Base-by-base conservation (phyloP, 1,140 invertebrate species). In the Chironomus striatipennis region DNA sequence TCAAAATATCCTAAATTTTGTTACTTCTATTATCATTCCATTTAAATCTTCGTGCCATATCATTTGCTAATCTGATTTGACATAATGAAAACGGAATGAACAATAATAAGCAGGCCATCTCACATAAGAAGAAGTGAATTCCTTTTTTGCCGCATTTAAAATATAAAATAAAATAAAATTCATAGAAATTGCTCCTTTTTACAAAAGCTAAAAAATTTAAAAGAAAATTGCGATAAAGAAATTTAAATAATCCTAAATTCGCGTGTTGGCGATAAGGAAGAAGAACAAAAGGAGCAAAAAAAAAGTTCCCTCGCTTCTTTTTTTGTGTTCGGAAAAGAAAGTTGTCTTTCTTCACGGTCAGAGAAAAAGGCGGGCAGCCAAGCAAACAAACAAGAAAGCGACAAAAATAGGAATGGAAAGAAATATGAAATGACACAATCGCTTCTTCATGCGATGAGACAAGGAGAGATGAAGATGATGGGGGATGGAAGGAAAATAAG, bases 211-310 rank as follows among this genome's bases (percentile, higher is more conserved):
- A 47, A 47, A 47, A 47, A 47, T 8, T 12, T 12, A 12, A n/a
- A 57, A 15, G 8, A 4, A 57, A 57, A 57, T 34, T 57, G 47
- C 47, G 47, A 57, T 57, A 57, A 57, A 57, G 47, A 7, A 57
- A 57, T 57, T 57, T 57, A 57, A 57, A 57, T 57, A 57, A 57
- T 57, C 47, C n/a, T 57, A 57, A 57, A 57, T 57, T 57, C 47
- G 47, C 47, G 47, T 57, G 47, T 57, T n/a, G 47, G 47, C 47
- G 47, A 57, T 57, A 57, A 57, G 47, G n/a, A 34, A 34, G 24
- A 34, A 34, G 24, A 34, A 34, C 24, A 34, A 34, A 34, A 34
- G 24, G 24, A 34, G 24, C 24, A 2, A 34, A 34, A 57, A 4
- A 47, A 47, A 57, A 57, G 15, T 57, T 57, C 12, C 12, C 12